Base-by-base conservation (phyloP, 2,888 invertebrate species). In the Eurois occulta region DNA sequence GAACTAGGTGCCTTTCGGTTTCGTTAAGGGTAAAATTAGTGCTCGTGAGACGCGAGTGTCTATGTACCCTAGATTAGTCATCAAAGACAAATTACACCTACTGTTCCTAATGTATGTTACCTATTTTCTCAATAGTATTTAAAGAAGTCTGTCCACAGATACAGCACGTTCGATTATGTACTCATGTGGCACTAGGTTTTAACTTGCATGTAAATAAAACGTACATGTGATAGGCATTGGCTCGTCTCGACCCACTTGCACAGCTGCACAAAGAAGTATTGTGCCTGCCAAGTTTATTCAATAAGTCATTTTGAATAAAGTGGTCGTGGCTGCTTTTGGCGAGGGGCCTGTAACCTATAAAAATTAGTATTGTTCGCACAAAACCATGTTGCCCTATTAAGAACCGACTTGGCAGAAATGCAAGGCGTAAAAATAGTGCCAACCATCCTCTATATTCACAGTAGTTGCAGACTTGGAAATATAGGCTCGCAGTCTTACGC, bases 201-300 rank as follows among this genome's bases (percentile, higher is more conserved):
- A n/a, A n/a, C n/a, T n/a, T 86, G 70, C 77, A 77, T 86, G 71
- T 77, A 86, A 72, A 79, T 77, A 75, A 74, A 69, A 70, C 72
- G 41, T 41, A 28, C 62, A 72, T 66, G 46, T 71, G 80, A 86
- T 84, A 87, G 58, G 75, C 65, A 66, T 65, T 58, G 28, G 67
- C 66, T 80, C 77, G 76, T 73, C 79, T 35, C 77, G 82, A 70
- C 84, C 84, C 69, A 88, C 75, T 80, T 84, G 48, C 48, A 65
- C 81, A 87, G 86, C 83, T 84, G 84, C 64, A 74, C 69, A 87
- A 81, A 84, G 81, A 77, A 64, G 16, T 58, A 70, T 68, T 68
- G 67, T 86, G 70, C 72, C 81, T 82, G 70, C 75, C 81, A 86
- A 86, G 48, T 74, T 35, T 35, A 55, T 71, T 41, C 66, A 83